Evolutionary conservation across 2,797 vertebrate species (phyloP), one percentile per base, ranked within the genome.

Genomic region (Dendrocincla tyrannina): DNA sequence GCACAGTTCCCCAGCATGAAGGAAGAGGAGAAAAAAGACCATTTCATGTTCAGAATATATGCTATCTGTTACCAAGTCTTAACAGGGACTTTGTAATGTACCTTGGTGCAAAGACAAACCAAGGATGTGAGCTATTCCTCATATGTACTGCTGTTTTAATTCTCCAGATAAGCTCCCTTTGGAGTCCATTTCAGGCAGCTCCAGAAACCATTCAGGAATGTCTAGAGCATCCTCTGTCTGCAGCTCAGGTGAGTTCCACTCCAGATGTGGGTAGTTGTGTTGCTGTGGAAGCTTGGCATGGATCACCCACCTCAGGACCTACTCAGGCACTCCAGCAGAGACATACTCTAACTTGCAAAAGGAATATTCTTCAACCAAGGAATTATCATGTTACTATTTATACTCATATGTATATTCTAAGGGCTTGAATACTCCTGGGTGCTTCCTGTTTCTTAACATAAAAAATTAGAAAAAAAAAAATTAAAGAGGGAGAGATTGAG

Each of bases 341-440:
- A 35, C 70, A 84, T 56, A 85, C 73, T 37, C 46, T 76, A 79
- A 78, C 62, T 86, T 90, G 85, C 55, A 94, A 78, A 86, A 90
- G 37, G 69, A 94, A 86, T 88, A 53, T 82, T 90, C 47, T 91
- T 74, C 79, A 93, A 56, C 56, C 68, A 77, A 79, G 46, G 42
- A 92, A 93, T 69, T 74, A 91, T 49, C 77, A 67, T 46, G 33
- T 17, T 93, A 25, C 32, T 83, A 15, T 88, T 93, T 62, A 62
- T 88, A 60, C 42, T 90, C 11, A 60, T 91, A 88, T 67, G 30
- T 66, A 49, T 78, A 50, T 66, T 95, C 74, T 49, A 88, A 64
- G 52, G 81, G 16, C 27, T 64, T 85, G 37, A 63, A 62, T 69
- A 53, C 33, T 80, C 80, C 42, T 75, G 62, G 30, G 64, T 88